Base-by-base conservation (phyloP, 2,113 vertebrate species). In the Andinoacara biseriatus region DNA sequence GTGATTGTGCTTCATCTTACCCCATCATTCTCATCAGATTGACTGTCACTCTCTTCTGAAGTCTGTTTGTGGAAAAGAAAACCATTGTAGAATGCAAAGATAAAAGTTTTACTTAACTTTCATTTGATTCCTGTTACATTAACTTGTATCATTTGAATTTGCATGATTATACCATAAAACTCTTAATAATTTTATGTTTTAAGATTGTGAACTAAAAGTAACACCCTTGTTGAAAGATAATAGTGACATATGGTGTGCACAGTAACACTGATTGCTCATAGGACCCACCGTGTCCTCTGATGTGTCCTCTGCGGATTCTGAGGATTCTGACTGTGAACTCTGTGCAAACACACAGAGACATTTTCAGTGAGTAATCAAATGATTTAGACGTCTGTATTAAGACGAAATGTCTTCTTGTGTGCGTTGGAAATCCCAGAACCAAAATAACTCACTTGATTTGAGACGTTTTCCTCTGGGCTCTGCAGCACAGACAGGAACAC, bases 381-480 rank as follows among this genome's bases (percentile, higher is more conserved):
- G 4, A 72, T 52, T 72, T 72, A 33, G 67, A 54, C 33, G 10
- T 72, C 10, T 20, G 67, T 72, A 18, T 52, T 14, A 72, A 18
- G 26, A 31, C 52, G 20, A 72, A 5, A 31, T 10, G 46, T 33
- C 33, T 72, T 54, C 17, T 17, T 49, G 20, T 20, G 15, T 5
- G 5, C 5, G 5, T 11, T 2, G 58, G 3, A 26, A 5, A 17
- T 72, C 38, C 78, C 0, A 31, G 38, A 35, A 38, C 46, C 26
- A 24, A 31, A 82, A 65, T 2, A 13, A 60, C 90, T 87, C 46
- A 88, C 89, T 69, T 92, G 76, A 62, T 57, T 83, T 59, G 91
- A 91, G 13, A 29, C 20, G 58, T 5, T 90, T 85, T 94, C 93
- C 74, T 92, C 88, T 40, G 91, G 92, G 83, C 91, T 93, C 93